Base-by-base conservation (phyloP, 2,797 vertebrate genomes). In the Falco naumanni region DNA sequence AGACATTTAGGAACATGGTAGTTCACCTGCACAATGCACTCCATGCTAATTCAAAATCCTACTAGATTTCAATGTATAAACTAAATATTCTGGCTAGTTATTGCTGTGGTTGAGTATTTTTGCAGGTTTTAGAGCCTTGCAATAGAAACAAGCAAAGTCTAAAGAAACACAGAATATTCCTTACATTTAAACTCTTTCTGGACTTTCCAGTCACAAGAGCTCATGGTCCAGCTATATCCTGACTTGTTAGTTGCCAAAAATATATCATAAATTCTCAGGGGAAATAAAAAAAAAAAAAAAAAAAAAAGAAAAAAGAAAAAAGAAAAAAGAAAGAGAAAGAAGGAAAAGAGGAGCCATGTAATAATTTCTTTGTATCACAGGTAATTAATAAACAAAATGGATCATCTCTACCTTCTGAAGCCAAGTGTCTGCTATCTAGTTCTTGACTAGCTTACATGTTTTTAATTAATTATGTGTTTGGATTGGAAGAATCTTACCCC, bases 401-500 rank as follows among this genome's bases (percentile, higher is more conserved):
- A 56, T 85, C 41, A 79, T 59, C 57, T 91, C 16, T 92, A 9
- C 20, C 25, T 84, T 93, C 45, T 90, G 66, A 96, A 93, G 39
- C 17, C 47, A 66, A 66, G 20, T 18, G 21, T 88, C 91, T 92
- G 33, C 34, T 93, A 83, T 80, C 57, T 89, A 37, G 31, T 47
- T 69, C 59, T 85, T 93, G 28, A 90, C 29, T 56, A 83, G n/a
- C 31, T 93, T 85, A 28, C 10, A 34, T 78, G 69, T 18, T 93
- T 96, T 92, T 81, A 84, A 94, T 94, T 90, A 94, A 76, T 94
- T 92, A 84, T 5, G 3, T 92, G 77, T 86, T 96, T 95, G 59
- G 13, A 61, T 94, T 97, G 91, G 85, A 95, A 81, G 13, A 60
- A 45, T 82, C 45, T 76, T 84, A 60, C 31, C 54, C 41, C 47